These are phyloP conservation scores for Macropus fuliginosus DNA, from an alignment of 2,797 vertebrate genomes.

Conservation along the genomic window DNA sequence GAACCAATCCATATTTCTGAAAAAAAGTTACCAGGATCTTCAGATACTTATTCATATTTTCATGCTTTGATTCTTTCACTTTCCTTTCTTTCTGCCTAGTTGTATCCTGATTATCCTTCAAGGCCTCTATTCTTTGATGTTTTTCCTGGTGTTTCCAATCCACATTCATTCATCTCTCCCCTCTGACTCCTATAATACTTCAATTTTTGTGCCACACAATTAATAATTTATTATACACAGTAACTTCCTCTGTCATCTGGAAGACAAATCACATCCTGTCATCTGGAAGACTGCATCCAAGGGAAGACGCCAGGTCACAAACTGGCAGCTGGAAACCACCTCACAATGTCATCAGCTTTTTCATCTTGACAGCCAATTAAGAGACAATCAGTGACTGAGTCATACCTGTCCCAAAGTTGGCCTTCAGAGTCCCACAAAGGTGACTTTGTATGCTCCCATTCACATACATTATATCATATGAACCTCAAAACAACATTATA, in stretches of 20 bases:
- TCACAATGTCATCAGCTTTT: not conserved
- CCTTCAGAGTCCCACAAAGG: not conserved
- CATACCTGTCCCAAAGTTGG: not conserved
- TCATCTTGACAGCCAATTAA: not conserved
- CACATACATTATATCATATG: too few relatives aligned
- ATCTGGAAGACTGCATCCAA: not conserved
- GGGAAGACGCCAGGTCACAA: not conserved
- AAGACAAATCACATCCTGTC: not conserved
- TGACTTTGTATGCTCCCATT: not conserved
- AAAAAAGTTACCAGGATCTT: not conserved
- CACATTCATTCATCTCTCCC: not conserved
- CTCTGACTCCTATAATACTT: not conserved
- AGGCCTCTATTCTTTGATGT: not conserved
- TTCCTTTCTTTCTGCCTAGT: not conserved
- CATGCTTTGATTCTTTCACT: not conserved
- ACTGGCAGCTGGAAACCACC: not conserved
- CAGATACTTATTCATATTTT: not conserved
- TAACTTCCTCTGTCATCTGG: not conserved
- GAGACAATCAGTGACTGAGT: not conserved
- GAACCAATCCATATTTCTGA: not conserved
- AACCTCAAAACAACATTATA: too few relatives aligned
- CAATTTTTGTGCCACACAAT: not conserved
- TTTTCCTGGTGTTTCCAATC: not conserved
- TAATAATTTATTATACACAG: not conserved
- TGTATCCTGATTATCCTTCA: not conserved